Percentiles rank a stretch among this genome's conserved stretches.
Conservation (phyloP, 2,797 vertebrate species). For the Lithobates pipiens region DNA sequence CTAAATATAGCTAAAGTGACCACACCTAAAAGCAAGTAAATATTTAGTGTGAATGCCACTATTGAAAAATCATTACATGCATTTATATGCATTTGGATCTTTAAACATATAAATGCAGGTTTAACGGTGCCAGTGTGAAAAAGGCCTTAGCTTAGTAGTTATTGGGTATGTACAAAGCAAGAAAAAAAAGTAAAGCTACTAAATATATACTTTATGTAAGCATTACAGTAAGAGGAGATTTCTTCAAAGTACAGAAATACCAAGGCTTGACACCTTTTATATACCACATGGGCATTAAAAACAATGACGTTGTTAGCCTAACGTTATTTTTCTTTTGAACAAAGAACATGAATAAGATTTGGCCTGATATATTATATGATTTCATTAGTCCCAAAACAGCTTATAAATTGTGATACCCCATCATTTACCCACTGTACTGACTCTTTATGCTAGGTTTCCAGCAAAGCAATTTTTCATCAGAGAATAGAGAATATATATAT, state of each 20-base stretch:
- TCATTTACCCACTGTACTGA: background rate
- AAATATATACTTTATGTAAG: background rate
- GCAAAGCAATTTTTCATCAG: background rate
- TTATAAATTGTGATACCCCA: background rate
- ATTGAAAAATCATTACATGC: no score
- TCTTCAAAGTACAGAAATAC: constrained; percentile 17
- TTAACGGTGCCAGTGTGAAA: no score
- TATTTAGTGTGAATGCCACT: no score
- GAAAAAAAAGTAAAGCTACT: background rate
- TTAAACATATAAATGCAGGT: no score
- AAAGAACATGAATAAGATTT: background rate
- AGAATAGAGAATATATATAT: background rate
- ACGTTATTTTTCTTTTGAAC: background rate
- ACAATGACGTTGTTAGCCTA: constrained; percentile 4
- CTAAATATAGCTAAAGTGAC: no score
- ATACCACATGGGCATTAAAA: constrained; percentile 7
- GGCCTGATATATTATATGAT: background rate
- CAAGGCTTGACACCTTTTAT: constrained; percentile 34
- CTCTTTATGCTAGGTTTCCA: background rate
- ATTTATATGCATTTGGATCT: no score
- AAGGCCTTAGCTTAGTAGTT: background rate
- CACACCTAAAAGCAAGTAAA: no score
- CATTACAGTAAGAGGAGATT: background rate
- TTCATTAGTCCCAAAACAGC: background rate
- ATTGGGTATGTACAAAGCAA: constrained; percentile 9